Percentiles rank a stretch among this genome's conserved stretches.
phyloP scores from a whole-genome alignment of 2,888 invertebrate species.

The Portevinia maculata region DNA sequence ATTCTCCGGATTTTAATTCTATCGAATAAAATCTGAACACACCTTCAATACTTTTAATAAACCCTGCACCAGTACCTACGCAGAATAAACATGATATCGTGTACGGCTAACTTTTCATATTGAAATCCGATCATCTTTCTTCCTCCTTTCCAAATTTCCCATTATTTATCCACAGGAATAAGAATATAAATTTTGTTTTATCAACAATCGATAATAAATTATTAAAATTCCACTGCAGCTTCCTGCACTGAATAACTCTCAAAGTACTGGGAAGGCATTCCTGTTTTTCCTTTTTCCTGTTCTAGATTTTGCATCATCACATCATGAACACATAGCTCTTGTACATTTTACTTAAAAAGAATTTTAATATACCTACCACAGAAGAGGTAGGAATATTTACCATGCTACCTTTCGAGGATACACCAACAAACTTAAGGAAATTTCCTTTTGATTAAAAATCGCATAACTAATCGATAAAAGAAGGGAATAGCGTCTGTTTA shows the following conservation, averaged over 20 bases:
- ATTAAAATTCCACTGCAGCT: constrained; percentile 44
- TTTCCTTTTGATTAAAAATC: constrained; percentile 70
- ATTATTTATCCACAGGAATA: not conserved
- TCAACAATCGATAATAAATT: constrained; percentile 61
- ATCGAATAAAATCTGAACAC: too few species aligned
- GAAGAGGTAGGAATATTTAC: not conserved
- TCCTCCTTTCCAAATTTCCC: not conserved
- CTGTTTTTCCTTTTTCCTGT: not conserved
- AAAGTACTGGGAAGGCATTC: constrained; percentile 12
- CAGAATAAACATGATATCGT: not conserved
- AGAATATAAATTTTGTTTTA: constrained; percentile 10
- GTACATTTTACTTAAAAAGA: not conserved
- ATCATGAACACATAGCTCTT: not conserved
- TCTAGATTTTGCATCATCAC: not conserved
- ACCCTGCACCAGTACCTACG: too few species aligned
- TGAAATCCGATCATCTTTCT: not conserved
- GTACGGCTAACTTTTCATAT: not conserved
- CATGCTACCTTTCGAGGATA: not conserved
- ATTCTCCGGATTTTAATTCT: too few species aligned
- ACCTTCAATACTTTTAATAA: too few species aligned
- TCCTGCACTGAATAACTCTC: constrained; percentile 34
- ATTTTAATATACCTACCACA: constrained; percentile 12
- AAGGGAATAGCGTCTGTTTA: not conserved
- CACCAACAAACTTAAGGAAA: constrained; percentile 38
- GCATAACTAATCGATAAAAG: constrained; percentile 51